phyloP scores from a whole-genome alignment of 2,888 invertebrate genomes.

The Dascillus cervinus region DNA sequence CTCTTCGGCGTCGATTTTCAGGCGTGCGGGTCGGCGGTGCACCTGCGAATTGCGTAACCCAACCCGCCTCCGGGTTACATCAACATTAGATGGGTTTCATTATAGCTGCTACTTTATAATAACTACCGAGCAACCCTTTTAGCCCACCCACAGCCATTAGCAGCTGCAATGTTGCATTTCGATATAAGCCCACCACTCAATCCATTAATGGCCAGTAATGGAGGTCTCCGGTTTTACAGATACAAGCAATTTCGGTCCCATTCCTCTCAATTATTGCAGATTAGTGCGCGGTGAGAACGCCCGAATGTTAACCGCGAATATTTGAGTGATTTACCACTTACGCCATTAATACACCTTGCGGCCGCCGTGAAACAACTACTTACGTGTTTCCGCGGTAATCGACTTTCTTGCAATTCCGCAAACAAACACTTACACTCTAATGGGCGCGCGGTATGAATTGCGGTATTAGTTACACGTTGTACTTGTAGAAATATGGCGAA shows the following conservation, averaged over 20 bases:
- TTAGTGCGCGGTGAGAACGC: slow-evolving; percentile 28
- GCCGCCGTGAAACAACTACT: too few relatives aligned
- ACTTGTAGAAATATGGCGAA: too few relatives aligned
- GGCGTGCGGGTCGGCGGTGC: too few relatives aligned
- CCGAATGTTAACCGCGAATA: slow-evolving; percentile 18
- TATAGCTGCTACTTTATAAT: slow-evolving; percentile 15
- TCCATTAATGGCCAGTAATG: slow-evolving; percentile 40
- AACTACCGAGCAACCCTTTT: slow-evolving; percentile 20
- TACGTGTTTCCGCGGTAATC: too few relatives aligned
- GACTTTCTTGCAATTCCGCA: too few relatives aligned
- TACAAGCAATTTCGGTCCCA: slow-evolving; percentile 38
- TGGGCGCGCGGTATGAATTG: too few relatives aligned
- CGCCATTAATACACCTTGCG: too few relatives aligned
- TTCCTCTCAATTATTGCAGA: slow-evolving; percentile 39
- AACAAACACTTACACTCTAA: too few relatives aligned
- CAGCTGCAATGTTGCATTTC: slow-evolving; percentile 21
- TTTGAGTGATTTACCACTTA: slow-evolving; percentile 24
- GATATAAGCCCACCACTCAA: slow-evolving; percentile 34
- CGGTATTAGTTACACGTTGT: too few relatives aligned
- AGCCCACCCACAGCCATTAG: slow-evolving; percentile 20
- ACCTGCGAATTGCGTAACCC: too few relatives aligned
- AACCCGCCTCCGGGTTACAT: neutral
- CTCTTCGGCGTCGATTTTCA: too few relatives aligned
- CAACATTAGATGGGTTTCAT: slow-evolving; percentile 1
- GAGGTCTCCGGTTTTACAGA: slow-evolving; percentile 37